phyloP scores from a whole-genome alignment of 2,113 vertebrate genomes.

The Taurulus bubalis region DNA sequence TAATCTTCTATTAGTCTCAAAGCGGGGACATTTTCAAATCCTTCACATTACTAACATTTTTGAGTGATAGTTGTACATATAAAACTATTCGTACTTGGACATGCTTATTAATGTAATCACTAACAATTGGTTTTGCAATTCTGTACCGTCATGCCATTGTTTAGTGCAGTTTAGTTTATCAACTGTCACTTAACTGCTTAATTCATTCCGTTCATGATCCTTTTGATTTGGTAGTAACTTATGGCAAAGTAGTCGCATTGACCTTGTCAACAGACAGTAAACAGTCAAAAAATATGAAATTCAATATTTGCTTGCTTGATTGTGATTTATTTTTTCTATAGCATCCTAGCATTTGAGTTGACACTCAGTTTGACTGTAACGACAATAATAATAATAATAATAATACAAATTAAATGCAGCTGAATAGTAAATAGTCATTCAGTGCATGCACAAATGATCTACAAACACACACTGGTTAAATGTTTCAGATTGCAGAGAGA shows the following conservation, averaged over 20 bases:
- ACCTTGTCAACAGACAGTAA: neutral
- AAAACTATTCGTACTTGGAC: neutral
- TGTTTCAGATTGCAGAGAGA: neutral
- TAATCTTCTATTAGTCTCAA: no score
- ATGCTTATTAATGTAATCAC: neutral
- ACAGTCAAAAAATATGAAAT: slow-evolving; percentile 16
- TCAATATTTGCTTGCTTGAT: neutral
- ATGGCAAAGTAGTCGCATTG: neutral
- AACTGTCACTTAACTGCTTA: neutral
- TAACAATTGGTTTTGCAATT: neutral
- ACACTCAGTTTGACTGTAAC: neutral
- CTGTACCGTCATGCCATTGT: neutral
- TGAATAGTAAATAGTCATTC: neutral
- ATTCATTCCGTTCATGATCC: neutral
- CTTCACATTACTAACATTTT: neutral
- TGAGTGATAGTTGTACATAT: neutral
- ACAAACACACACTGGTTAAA: neutral
- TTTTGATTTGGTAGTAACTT: neutral
- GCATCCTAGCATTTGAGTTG: neutral
- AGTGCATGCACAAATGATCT: neutral
- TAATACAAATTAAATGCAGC: neutral
- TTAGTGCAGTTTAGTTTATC: neutral
- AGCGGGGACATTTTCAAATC: neutral
- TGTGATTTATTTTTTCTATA: neutral
- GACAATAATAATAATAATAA: no score